phyloP scores from a whole-genome alignment of 2,888 invertebrate species.

The Tetragonisca angustula region DNA sequence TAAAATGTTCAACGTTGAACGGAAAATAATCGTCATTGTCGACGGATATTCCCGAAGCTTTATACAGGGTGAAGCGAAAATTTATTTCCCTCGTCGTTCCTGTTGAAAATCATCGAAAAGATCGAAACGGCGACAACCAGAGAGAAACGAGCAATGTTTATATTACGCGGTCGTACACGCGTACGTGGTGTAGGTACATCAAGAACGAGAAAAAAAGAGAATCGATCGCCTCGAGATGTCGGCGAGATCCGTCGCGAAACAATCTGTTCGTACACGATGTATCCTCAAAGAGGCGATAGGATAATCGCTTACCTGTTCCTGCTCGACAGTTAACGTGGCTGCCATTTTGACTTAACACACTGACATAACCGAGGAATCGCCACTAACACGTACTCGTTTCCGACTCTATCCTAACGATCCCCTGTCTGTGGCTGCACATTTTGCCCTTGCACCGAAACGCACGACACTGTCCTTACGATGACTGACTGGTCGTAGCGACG shows the following conservation, averaged over 20 bases:
- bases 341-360: constrained; percentile 86
- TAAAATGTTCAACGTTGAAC: not conserved
- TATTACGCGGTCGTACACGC: constrained; percentile 49
- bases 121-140: not conserved
- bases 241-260: not conserved
- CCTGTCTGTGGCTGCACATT: constrained; percentile 43
- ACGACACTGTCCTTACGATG: constrained; percentile 32
- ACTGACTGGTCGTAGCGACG: constrained; percentile 12
- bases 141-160: constrained; percentile 39
- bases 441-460: constrained; percentile 30
- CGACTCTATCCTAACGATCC: constrained; percentile 41
- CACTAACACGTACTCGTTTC: constrained; percentile 49
- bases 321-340: constrained; percentile 91
- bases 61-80: not conserved
- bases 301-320: constrained; percentile 89
- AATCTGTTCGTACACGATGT: not conserved
- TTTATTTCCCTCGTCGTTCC: constrained; percentile 1
- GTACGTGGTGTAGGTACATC: not conserved
- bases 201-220: not conserved
- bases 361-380: constrained; percentile 58
- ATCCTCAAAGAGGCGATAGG: constrained; percentile 9
- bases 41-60: not conserved
- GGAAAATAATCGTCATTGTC: constrained; percentile 1
- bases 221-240: not conserved
- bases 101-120: constrained; percentile 6